Evolutionary conservation across 2,888 invertebrate genomes (phyloP).

Genomic region (Eristalinus aeneus): DNA sequence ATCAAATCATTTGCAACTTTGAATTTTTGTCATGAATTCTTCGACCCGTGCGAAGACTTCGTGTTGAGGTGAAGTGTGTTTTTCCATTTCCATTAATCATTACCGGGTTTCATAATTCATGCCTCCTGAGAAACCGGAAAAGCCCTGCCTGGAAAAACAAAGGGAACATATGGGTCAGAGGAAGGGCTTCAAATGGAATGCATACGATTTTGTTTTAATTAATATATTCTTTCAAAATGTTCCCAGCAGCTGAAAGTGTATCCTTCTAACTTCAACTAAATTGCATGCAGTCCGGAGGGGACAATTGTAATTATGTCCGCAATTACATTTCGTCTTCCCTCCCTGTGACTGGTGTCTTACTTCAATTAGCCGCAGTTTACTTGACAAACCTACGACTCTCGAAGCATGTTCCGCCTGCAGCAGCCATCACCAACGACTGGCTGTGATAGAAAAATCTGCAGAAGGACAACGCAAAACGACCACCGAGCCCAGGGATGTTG

Average conservation of each 20-base stretch:
- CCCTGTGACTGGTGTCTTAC: slow-evolving; percentile 15
- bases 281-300: slow-evolving; percentile 41
- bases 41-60: not conserved
- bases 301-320: slow-evolving; percentile 56
- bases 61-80: slow-evolving; percentile 6
- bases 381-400: slow-evolving; percentile 27
- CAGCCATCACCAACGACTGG: slow-evolving; percentile 25
- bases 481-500: slow-evolving; percentile 38
- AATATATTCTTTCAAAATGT: slow-evolving; percentile 51
- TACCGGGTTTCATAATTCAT: slow-evolving; percentile 7
- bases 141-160: not conserved
- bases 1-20: slow-evolving; percentile 60
- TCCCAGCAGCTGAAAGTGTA: slow-evolving; percentile 18
- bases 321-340: slow-evolving; percentile 51
- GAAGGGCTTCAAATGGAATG: not conserved
- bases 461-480: not conserved
- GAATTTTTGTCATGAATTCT: slow-evolving; percentile 45
- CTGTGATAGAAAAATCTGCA: not conserved
- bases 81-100: not conserved
- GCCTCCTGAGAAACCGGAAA: slow-evolving; percentile 12
- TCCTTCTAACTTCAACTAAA: slow-evolving; percentile 55
- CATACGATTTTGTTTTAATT: slow-evolving; percentile 59
- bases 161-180: not conserved
- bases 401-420: slow-evolving; percentile 46
- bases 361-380: slow-evolving; percentile 65